These are phyloP conservation scores for Ametastegia equiseti DNA, from an alignment of 2,888 invertebrate species.

Conservation along the genomic window DNA sequence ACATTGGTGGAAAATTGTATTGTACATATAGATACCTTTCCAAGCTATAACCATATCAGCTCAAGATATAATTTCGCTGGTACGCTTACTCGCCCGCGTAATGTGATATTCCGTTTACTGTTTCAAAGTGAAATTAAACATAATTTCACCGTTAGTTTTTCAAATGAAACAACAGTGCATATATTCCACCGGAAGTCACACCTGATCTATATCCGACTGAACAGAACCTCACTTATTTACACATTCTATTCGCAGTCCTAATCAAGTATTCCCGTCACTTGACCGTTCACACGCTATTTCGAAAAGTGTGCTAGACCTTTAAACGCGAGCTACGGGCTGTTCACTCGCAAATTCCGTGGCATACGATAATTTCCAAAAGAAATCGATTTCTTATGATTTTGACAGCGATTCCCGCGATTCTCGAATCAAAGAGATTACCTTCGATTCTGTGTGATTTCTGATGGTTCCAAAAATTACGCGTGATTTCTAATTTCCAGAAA, in stretches of 20 bases:
- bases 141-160: not conserved
- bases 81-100: too few species aligned
- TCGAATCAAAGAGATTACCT: too few species aligned
- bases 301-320: not conserved
- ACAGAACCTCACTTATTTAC: not conserved
- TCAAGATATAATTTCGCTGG: not conserved
- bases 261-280: not conserved
- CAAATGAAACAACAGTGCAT: not conserved
- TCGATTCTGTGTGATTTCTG: too few species aligned
- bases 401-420: too few species aligned
- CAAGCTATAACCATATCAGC: not conserved
- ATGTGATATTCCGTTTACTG: not conserved
- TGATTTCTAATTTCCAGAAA: too few species aligned
- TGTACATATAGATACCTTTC: not conserved
- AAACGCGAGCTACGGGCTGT: too few species aligned
- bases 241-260: not conserved
- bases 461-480: not conserved
- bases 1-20: not conserved
- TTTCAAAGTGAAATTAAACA: not conserved
- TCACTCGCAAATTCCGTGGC: too few species aligned
- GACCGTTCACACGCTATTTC: not conserved
- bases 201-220: not conserved
- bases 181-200: constrained; percentile 5
- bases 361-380: too few species aligned
- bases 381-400: too few species aligned